Conservation (phyloP, 2,797 vertebrate species). For the Betta splendens region DNA sequence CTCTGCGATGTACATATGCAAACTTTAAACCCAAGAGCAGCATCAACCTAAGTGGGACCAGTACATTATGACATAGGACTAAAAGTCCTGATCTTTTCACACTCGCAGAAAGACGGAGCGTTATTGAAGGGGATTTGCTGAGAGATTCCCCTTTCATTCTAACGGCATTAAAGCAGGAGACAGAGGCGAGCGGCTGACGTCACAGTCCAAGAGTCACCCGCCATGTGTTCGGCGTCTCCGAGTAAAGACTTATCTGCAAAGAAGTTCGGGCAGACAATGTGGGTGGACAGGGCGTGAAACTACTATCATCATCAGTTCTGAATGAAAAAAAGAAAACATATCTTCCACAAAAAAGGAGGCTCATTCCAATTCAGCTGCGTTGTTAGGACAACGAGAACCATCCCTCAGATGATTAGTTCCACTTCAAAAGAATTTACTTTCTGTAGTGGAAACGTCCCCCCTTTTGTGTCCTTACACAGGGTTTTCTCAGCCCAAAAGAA, state of each 20-base stretch:
- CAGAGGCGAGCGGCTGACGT: constrained; percentile 81
- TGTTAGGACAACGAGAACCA: constrained; percentile 99
- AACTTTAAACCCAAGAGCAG: constrained; percentile 16
- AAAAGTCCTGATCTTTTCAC: constrained; percentile 78
- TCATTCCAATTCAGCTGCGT: constrained; percentile 96
- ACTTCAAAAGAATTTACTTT: constrained; percentile 99
- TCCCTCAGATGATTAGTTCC: constrained; percentile 99
- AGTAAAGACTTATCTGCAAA: constrained; percentile 85
- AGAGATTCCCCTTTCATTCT: constrained; percentile 76
- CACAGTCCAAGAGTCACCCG: constrained; percentile 85
- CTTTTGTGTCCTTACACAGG: constrained; percentile 93
- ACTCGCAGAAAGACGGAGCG: constrained; percentile 60
- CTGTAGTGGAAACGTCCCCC: constrained; percentile 91
- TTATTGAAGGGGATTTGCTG: constrained; percentile 73
- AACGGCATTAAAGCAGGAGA: constrained; percentile 76
- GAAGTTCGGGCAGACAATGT: constrained; percentile 89
- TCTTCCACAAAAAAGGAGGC: constrained; percentile 94
- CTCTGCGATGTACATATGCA: not conserved
- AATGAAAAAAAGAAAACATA: constrained; percentile 99
- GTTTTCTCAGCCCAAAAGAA: constrained; percentile 89
- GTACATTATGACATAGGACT: constrained; percentile 63
- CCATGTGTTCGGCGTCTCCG: constrained; percentile 85
- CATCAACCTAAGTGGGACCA: constrained; percentile 44
- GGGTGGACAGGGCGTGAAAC: constrained; percentile 97
- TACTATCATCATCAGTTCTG: constrained; percentile 97